Evolutionary conservation across 2,113 vertebrate genomes (phyloP).

Genomic region (Xenotilapia longispinis): DNA sequence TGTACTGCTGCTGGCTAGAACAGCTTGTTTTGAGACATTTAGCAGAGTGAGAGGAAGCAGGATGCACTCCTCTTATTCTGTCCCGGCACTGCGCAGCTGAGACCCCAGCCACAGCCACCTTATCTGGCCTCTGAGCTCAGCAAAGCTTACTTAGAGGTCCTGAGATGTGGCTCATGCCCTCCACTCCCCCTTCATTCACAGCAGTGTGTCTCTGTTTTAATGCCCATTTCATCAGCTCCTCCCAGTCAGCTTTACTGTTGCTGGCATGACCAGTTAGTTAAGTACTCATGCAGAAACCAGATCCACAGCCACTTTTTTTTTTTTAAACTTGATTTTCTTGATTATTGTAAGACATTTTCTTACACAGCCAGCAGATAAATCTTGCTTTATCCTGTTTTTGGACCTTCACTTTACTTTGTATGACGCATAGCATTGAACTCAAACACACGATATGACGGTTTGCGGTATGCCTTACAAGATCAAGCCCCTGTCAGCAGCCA

Average conservation of each 20-base stretch:
- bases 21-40: constrained; percentile 71
- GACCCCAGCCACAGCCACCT: constrained; percentile 10
- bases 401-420: constrained; percentile 8
- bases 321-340: neutral
- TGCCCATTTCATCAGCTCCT: neutral
- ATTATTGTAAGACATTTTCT: constrained; percentile 36
- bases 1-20: constrained; percentile 93
- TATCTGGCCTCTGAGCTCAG: constrained; percentile 14
- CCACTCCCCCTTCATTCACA: neutral
- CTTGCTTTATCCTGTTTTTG: constrained; percentile 20
- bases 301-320: neutral
- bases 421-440: neutral
- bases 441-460: neutral
- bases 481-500: constrained; percentile 24
- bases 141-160: constrained; percentile 28
- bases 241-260: constrained; percentile 6
- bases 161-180: constrained; percentile 8
- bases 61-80: constrained; percentile 45
- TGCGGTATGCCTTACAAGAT: constrained; percentile 18
- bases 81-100: constrained; percentile 19
- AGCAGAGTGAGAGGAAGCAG: constrained; percentile 50
- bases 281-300: neutral
- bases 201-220: constrained; percentile 22
- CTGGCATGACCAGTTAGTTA: constrained; percentile 25
- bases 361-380: constrained; percentile 11